Percentiles rank a stretch among this genome's conserved stretches.
Conservation (phyloP, 2,888 invertebrate genomes). For the Scaptomyza cyrtandrae region DNA sequence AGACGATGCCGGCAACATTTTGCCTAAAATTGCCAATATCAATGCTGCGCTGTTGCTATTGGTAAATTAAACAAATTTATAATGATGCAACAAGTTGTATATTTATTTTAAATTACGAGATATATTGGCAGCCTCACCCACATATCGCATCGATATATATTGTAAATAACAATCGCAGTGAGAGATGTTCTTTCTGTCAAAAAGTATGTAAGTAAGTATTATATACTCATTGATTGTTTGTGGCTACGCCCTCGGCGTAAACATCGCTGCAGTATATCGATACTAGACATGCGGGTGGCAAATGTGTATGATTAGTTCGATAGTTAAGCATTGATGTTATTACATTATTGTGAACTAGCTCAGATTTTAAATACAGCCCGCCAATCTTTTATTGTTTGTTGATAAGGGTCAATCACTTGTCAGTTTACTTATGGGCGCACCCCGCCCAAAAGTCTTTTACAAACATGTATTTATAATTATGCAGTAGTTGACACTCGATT, state of each 20-base stretch:
- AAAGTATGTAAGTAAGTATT: no score
- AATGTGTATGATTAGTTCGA: constrained; percentile 15
- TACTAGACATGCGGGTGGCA: neutral
- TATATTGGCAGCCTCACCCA: constrained; percentile 63
- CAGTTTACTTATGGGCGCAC: neutral
- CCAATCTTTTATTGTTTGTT: neutral
- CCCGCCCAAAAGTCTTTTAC: neutral
- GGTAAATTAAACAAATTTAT: neutral
- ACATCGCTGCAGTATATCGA: constrained; percentile 1
- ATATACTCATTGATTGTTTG: no score
- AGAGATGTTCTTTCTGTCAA: neutral
- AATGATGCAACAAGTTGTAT: neutral
- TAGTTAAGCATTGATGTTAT: constrained; percentile 8
- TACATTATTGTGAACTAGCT: constrained; percentile 7
- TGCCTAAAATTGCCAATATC: constrained; percentile 16
- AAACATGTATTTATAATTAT: constrained; percentile 35
- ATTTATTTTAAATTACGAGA: neutral
- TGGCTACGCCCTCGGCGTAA: neutral
- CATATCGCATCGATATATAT: constrained; percentile 27
- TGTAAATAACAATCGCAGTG: neutral
- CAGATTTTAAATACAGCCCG: constrained; percentile 4
- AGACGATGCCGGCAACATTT: neutral
- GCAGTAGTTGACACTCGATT: constrained; percentile 55
- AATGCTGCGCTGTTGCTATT: constrained; percentile 36
- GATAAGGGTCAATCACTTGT: constrained; percentile 21